Conservation (phyloP, 2,113 vertebrate species). For the Falco punctatus region DNA sequence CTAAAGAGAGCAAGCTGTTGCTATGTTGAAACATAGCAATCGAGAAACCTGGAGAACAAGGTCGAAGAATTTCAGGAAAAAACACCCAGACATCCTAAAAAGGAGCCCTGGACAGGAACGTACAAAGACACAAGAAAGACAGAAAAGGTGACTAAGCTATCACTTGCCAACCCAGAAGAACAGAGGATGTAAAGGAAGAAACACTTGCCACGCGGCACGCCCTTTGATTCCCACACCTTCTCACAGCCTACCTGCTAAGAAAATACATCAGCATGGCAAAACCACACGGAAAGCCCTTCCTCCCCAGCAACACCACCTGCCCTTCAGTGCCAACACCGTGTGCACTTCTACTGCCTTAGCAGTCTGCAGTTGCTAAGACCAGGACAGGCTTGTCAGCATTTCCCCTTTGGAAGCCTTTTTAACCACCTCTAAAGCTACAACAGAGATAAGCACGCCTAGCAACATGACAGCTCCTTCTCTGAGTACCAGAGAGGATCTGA, state of each 20-base stretch:
- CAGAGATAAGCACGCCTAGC: neutral
- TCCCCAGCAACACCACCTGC: slow-evolving; percentile 4
- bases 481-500: neutral
- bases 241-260: neutral
- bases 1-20: slow-evolving; percentile 59
- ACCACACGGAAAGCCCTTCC: neutral
- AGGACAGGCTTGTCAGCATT: neutral
- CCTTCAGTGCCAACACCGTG: neutral
- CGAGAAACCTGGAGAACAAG: neutral
- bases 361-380: neutral
- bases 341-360: neutral
- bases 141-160: neutral
- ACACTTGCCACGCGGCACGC: neutral
- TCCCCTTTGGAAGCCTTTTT: neutral
- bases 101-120: neutral
- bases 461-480: neutral
- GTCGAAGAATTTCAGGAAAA: neutral
- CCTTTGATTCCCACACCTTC: neutral
- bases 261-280: neutral
- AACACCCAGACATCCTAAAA: neutral
- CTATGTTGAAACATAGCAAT: neutral
- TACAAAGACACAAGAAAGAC: neutral
- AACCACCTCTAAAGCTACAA: neutral
- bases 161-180: neutral
- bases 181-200: neutral